Evolutionary conservation across 2,797 vertebrate genomes (phyloP), one percentile per base, ranked within the genome.

Genomic region (Astyanax mexicanus): DNA sequence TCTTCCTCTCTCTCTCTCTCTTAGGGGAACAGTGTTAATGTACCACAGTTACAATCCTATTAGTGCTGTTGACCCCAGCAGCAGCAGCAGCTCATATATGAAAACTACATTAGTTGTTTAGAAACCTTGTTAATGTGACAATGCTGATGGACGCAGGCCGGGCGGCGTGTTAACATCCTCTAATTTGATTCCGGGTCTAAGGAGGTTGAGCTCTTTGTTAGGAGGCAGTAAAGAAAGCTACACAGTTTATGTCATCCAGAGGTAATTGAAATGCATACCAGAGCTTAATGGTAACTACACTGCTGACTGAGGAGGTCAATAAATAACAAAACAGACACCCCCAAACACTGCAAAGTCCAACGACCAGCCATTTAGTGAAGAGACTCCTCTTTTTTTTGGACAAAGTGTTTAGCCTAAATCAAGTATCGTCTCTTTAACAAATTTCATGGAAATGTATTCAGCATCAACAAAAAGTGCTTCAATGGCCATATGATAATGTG

Each of bases 51-150:
- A 15, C 55, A 75, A 72, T 66, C 58, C 44, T 35, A 69, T 58
- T n/a, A 67, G 37, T 0, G 21, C 68, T 68, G 65, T 29, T 58
- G 45, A 74, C 35, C 74, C 74, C 68, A 37, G 44, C 27, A 44
- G 13, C 68, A 37, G 44, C 27, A 44, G 13, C 19, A 37, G 42
- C 29, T 25, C 40, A 23, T 32, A 47, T 19, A 40, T n/a, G 35
- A n/a, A 69, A 62, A 74, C 15, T 3, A 32, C 0, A 27, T 62
- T 69, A 54, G 37, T 17, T 17, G 60, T 54, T 62, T 69, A 69
- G 38, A 81, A 75, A 77, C 68, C 80, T 49, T 45, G n/a, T 72
- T 60, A 71, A 19, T 40, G 25, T 44, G 66, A 0, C 42, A 72
- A 57, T 32, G 69, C 42, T 58, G 19, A 44, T 60, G 67, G 44